Evolutionary conservation across 2,113 vertebrate genomes (phyloP), one percentile per base, ranked within the genome.

Genomic region (Pitta sordida): DNA sequence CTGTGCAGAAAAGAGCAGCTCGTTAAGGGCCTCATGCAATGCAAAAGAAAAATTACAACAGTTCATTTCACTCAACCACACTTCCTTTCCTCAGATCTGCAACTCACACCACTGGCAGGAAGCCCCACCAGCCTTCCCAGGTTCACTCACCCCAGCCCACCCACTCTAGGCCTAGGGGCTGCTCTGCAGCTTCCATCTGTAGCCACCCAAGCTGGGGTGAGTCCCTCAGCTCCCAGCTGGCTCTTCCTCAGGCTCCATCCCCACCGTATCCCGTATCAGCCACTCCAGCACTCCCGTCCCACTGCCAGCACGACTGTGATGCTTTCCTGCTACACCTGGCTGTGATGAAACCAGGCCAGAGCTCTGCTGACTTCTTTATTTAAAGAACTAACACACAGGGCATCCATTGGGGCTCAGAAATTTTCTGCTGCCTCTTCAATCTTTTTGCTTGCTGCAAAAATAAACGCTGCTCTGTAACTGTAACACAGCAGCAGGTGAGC

Each of bases 251-350:
- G 37, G 43, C 36, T 53, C 37, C 26, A 29, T 65, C 48, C 55
- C 22, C 3, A 5, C 24, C 6, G 0, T 10, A 24, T n/a, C 46
- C 55, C 8, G 0, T 13, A 2, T 43, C 34, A 30, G 52, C 22
- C 19, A 53, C 37, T 69, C 18, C 1, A 0, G 7, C 1, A 3
- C 26, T 82, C 39, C 63, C 22, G 10, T 76, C 51, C 41, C 8
- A 2, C 64, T 37, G 17, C 51, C 17, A 70, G 26, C 8, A 20
- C 21, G 11, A 11, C 56, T 43, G 3, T 7, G 9, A 3, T 21
- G 43, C 12, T 49, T 44, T 56, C 27, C 82, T 24, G 11, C 70
- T 90, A 32, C 46, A 27, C 41, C 59, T 63, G 73, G 26, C 58
- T 51, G 32, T 4, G 3, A 16, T 16, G n/a, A 87, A 64, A 64